Evolutionary conservation across 2,797 vertebrate genomes (phyloP).

Genomic region (Spinibarbus caldwelli): DNA sequence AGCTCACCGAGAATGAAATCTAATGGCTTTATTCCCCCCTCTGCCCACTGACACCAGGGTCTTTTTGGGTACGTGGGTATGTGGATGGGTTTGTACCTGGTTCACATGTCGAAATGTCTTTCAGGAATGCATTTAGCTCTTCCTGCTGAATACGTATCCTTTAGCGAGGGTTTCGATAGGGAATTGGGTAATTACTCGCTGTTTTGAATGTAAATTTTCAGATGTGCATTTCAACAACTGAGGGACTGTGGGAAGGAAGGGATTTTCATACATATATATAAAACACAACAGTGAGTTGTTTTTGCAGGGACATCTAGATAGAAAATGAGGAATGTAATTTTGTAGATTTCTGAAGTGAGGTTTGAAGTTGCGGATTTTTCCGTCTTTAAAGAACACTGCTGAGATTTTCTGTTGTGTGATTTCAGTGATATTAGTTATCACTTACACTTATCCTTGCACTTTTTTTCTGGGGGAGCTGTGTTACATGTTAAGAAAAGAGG

Average conservation of each 20-base stretch:
- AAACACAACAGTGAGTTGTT: neutral
- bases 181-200: slow-evolving; percentile 40
- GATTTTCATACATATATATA: neutral
- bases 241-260: slow-evolving; percentile 16
- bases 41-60: slow-evolving; percentile 31
- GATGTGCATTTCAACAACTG: slow-evolving; percentile 1
- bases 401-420: slow-evolving; percentile 5
- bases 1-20: slow-evolving; percentile 56
- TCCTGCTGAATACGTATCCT: slow-evolving; percentile 10
- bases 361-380: neutral
- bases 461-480: neutral
- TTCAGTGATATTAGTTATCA: slow-evolving; percentile 1
- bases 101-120: slow-evolving; percentile 23
- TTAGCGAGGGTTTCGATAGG: slow-evolving; percentile 21
- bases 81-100: slow-evolving; percentile 13
- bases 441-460: neutral
- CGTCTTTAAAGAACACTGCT: neutral
- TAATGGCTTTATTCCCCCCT: slow-evolving; percentile 65
- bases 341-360: neutral
- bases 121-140: slow-evolving; percentile 8
- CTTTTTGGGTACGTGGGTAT: neutral
- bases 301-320: neutral
- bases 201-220: slow-evolving; percentile 33
- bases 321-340: neutral
- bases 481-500: slow-evolving; percentile 1